These are phyloP conservation scores for Tachysurus vachellii DNA, from an alignment of 2,113 vertebrate species.

Conservation along the genomic window DNA sequence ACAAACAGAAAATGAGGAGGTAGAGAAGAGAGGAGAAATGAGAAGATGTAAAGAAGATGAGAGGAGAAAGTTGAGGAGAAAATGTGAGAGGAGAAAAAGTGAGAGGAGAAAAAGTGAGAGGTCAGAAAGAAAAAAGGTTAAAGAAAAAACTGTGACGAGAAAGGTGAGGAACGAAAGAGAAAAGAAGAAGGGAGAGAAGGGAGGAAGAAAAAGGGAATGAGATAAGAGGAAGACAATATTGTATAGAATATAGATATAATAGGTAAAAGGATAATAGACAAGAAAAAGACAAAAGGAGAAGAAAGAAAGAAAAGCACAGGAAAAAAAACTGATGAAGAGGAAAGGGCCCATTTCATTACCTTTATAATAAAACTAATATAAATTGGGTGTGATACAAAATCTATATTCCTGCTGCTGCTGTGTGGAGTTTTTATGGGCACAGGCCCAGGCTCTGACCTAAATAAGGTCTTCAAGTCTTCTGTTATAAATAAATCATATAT, in stretches of 20 bases:
- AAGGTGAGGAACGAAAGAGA: neutral
- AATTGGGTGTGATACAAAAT: neutral
- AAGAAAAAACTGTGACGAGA: neutral
- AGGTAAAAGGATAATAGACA: neutral
- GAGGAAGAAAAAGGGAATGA: neutral
- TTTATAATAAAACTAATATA: neutral
- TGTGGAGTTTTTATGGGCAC: slow-evolving; percentile 6
- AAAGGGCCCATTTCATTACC: neutral
- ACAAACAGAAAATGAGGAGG: neutral
- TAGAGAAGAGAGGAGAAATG: neutral
- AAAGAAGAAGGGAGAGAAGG: neutral
- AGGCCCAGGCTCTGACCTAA: slow-evolving; percentile 40
- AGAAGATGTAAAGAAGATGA: neutral
- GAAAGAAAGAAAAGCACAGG: no score
- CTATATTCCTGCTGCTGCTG: slow-evolving; percentile 5
- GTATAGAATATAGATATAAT: neutral
- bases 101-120: neutral
- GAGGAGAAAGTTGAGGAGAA: neutral
- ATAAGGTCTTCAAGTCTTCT: slow-evolving; percentile 38
- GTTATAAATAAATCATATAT: slow-evolving; percentile 55
- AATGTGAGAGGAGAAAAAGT: no score
- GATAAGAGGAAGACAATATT: neutral
- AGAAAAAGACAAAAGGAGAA: no score
- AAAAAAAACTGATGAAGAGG: neutral
- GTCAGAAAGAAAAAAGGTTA: neutral